phyloP scores from a whole-genome alignment of 2,888 invertebrate genomes.

The Ornithoptera priamus region DNA sequence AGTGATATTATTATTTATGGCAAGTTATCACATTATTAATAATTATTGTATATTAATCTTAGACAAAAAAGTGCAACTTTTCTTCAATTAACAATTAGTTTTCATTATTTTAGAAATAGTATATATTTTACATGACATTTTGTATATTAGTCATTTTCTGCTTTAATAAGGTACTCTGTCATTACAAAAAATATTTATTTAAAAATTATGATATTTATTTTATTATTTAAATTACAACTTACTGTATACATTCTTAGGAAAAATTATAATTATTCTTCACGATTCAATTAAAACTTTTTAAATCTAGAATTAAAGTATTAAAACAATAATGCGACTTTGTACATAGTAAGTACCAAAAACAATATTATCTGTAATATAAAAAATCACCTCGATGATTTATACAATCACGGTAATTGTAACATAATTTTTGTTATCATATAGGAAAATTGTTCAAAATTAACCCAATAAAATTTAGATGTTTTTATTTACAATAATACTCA shows the following conservation, averaged over 20 bases:
- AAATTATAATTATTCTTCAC: too few species aligned
- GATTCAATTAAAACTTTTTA: too few species aligned
- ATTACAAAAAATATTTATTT: too few species aligned
- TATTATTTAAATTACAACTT: too few species aligned
- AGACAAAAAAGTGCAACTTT: not conserved
- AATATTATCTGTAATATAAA: not conserved
- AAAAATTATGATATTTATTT: too few species aligned
- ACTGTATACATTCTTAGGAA: too few species aligned
- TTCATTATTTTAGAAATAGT: not conserved
- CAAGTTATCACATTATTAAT: not conserved
- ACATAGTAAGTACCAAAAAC: too few species aligned
- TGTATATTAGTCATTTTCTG: too few species aligned
- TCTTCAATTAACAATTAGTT: not conserved
- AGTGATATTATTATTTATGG: not conserved
- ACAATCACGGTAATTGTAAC: not conserved
- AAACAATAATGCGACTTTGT: too few species aligned
- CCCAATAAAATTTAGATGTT: not conserved
- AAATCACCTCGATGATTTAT: not conserved
- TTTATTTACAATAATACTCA: conserved; percentile 17
- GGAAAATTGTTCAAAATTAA: not conserved
- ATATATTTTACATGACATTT: not conserved
- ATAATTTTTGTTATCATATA: not conserved
- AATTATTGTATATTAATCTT: not conserved
- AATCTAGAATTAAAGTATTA: too few species aligned
- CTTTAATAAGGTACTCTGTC: too few species aligned